Conservation (phyloP, 2,797 vertebrate genomes). For the Pangasius macronema region DNA sequence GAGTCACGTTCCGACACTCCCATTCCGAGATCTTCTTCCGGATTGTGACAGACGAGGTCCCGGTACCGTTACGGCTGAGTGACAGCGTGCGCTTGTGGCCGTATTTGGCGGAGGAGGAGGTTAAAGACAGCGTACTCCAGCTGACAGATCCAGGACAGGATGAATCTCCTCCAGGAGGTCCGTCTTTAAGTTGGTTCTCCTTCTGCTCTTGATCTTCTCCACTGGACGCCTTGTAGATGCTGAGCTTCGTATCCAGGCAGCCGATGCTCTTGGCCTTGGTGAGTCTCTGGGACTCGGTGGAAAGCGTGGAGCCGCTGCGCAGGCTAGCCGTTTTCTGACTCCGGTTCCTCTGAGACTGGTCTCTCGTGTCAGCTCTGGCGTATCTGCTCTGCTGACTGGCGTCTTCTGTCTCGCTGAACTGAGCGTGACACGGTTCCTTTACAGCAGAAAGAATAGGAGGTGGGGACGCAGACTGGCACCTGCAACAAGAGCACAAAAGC, state of each 20-base stretch:
- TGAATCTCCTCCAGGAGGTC: constrained; percentile 67
- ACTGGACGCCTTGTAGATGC: constrained; percentile 76
- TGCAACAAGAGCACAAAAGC: constrained; percentile 69
- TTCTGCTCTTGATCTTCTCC: constrained; percentile 71
- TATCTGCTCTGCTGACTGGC: constrained; percentile 75
- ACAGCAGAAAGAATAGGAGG: constrained; percentile 80
- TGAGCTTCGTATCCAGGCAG: constrained; percentile 86
- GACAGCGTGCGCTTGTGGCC: constrained; percentile 79
- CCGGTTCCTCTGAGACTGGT: constrained; percentile 79
- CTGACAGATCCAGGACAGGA: constrained; percentile 73
- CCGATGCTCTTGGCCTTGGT: constrained; percentile 87
- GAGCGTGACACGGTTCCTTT: constrained; percentile 76
- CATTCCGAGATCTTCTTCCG: constrained; percentile 97
- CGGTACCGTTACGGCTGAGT: constrained; percentile 73
- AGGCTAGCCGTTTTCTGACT: constrained; percentile 70
- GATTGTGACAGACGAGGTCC: constrained; percentile 81
- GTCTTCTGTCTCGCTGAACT: constrained; percentile 84
- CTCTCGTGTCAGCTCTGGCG: constrained; percentile 76
- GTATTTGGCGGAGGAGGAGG: constrained; percentile 72
- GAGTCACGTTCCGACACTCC: constrained; percentile 86
- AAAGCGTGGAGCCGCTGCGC: constrained; percentile 69
- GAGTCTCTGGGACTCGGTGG: constrained; percentile 71
- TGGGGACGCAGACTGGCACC: constrained; percentile 90
- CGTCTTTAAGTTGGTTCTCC: constrained; percentile 67
- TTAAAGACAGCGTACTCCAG: constrained; percentile 83